A percentile compares a stretch with the other conserved stretches of the same genome.
Evolutionary conservation across 1,140 invertebrate species (phyloP).

Genomic region (Lepidurus packardi): DNA sequence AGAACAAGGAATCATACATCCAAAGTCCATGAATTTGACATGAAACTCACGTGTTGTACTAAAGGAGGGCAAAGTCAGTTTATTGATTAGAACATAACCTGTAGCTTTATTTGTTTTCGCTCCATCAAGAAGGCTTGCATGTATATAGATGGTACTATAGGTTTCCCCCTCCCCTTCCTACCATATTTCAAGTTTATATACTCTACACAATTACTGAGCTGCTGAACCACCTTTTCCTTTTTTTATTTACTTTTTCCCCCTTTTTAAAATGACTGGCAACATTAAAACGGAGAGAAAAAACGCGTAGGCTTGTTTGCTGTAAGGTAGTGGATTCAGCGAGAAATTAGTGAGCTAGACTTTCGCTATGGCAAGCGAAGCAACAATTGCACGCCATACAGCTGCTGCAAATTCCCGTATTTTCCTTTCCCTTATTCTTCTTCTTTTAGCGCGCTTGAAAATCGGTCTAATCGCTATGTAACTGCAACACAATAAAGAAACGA

Average conservation of each 20-base stretch:
- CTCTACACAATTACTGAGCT: no score
- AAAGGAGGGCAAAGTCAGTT: background rate
- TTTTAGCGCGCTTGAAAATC: background rate
- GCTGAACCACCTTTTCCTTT: no score
- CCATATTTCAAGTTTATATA: no score
- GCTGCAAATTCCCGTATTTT: background rate
- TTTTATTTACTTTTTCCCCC: no score
- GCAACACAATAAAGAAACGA: background rate
- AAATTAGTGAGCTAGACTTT: background rate
- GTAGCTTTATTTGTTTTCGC: background rate
- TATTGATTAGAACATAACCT: constrained; percentile 6
- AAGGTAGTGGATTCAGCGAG: no score
- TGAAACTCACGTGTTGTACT: background rate
- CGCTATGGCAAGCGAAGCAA: background rate
- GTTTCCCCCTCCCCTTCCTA: no score
- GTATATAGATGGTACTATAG: no score
- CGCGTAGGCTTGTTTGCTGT: no score
- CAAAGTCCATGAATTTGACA: background rate
- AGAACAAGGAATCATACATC: background rate
- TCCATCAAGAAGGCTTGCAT: background rate
- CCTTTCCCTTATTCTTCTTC: background rate
- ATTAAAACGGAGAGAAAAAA: no score
- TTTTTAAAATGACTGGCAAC: no score
- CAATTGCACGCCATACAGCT: background rate
- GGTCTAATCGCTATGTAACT: background rate